Base-by-base conservation (phyloP, 2,113 vertebrate species). In the Syngnathoides biaculeatus region DNA sequence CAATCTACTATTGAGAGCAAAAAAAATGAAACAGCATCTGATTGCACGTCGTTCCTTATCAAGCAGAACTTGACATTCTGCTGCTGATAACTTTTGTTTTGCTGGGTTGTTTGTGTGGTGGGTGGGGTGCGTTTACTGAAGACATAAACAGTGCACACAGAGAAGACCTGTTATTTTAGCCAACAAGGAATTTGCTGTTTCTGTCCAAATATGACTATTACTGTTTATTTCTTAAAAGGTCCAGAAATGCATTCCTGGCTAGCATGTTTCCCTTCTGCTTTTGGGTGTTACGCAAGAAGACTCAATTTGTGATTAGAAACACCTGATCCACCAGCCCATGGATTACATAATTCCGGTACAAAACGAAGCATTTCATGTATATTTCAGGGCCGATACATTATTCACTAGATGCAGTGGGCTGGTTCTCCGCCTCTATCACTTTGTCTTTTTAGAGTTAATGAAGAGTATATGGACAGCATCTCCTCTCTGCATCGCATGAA, bases 371-470 rank as follows among this genome's bases (percentile, higher is more conserved):
- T 75, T 85, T 84, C 82, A 86, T 88, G 78, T 80, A 83, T 84
- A 81, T 87, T 86, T 84, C 72, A 86, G 69, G 65, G 67, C 67
- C 40, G 7, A 83, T 87, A 57, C 47, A 86, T 85, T 81, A 86
- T 86, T 85, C 62, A 86, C 40, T 5, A 50, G 58, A 69, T 22
- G 65, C 73, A 77, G 57, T 30, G 39, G 24, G 24, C 47, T 61
- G 50, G 53, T 47, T 30, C 38, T 20, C 27, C 64, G 48, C 30
- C 39, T 59, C 24, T 58, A 56, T 70, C 13, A 11, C 19, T 42
- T 30, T 62, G 42, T 40, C 61, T 70, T 69, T 62, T 68, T 56
- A 19, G 59, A 30, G 64, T 59, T 86, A 84, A 85, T 81, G 77
- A 85, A 39, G 71, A 82, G 53, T 43, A 30, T 43, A 50, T 69